Evolutionary conservation across 2,113 vertebrate genomes (phyloP), one percentile per base, ranked within the genome.

Genomic region (Haemorhous mexicanus): DNA sequence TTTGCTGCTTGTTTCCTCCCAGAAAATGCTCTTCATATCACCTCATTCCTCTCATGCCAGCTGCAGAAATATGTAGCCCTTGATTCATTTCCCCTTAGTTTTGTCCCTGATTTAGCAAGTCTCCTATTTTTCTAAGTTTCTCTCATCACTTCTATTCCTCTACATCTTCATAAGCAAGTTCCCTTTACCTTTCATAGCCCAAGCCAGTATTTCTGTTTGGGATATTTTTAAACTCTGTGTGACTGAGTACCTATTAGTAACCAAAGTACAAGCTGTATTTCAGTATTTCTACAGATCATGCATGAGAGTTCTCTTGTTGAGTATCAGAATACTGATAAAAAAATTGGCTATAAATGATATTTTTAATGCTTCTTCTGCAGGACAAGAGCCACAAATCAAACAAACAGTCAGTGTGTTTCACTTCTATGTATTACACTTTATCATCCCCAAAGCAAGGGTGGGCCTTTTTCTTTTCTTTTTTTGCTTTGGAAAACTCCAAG

Each of bases 401-500:
- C 27, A 77, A 62, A 59, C 28, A 85, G 39, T 33, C 74, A 87
- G 24, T 74, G 41, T 76, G 35, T 75, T 97, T 94, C 61, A 67
- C 49, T 75, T 86, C 64, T 61, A 30, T 41, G 7, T 70, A 72
- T 81, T 88, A 67, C 41, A 78, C 55, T 90, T 87, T 44, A 67
- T 95, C 47, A 92, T 94, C 77, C 94, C 93, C 52, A 87, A 93
- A 95, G 94, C 62, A 95, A 94, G 95, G 85, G 94, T 92, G 85
- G 85, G 69, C 68, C 90, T 86, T 95, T 84, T 89, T 53, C 22
- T 89, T 93, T 92, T 90, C 53, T 85, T 69, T 91, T 67, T 93
- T 62, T 41, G 14, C 64, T 94, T 90, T 79, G 89, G 84, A 94
- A 68, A 84, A 77, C 28, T 76, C 62, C 59, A 90, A 96, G 62